Conservation (phyloP, 2,113 vertebrate species). For the Oncorhynchus kisutch region DNA sequence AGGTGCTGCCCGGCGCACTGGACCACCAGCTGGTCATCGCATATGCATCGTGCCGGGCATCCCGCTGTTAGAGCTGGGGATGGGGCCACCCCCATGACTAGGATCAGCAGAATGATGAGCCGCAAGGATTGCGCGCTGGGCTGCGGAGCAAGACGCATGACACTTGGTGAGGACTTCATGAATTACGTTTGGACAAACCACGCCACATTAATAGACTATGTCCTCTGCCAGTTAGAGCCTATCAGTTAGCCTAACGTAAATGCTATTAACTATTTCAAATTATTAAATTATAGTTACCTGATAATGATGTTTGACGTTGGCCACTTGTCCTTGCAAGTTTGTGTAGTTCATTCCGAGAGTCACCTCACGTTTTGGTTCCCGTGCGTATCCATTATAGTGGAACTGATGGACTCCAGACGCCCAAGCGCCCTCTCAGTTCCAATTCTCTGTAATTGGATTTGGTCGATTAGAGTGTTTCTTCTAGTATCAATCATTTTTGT, state of each 20-base stretch:
- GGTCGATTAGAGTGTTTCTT: not conserved
- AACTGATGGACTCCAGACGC: conserved; percentile 21
- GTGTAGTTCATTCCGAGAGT: conserved; percentile 47
- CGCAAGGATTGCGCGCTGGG: conserved; percentile 66
- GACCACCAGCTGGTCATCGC: conserved; percentile 84
- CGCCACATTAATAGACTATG: conserved; percentile 54
- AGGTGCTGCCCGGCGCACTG: conserved; percentile 81
- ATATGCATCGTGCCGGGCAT: conserved; percentile 81
- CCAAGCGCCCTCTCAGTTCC: conserved; percentile 15
- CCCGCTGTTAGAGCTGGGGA: conserved; percentile 58
- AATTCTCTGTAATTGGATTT: conserved; percentile 11
- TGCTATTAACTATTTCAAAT: conserved; percentile 34
- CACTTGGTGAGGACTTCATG: conserved; percentile 71
- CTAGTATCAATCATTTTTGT: not conserved
- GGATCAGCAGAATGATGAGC: conserved; percentile 55
- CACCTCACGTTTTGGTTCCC: conserved; percentile 25
- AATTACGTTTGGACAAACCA: conserved; percentile 59
- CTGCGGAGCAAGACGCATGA: conserved; percentile 74
- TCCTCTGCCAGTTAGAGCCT: conserved; percentile 14
- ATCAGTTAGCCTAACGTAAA: conserved; percentile 15
- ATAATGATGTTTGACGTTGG: conserved; percentile 25
- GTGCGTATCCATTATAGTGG: conserved; percentile 34
- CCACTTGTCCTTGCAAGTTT: conserved; percentile 45
- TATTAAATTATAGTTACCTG: not conserved
- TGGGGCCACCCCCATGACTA: conserved; percentile 41